These are phyloP conservation scores for Zosterops lateralis DNA, from an alignment of 2,113 vertebrate species.

Conservation along the genomic window DNA sequence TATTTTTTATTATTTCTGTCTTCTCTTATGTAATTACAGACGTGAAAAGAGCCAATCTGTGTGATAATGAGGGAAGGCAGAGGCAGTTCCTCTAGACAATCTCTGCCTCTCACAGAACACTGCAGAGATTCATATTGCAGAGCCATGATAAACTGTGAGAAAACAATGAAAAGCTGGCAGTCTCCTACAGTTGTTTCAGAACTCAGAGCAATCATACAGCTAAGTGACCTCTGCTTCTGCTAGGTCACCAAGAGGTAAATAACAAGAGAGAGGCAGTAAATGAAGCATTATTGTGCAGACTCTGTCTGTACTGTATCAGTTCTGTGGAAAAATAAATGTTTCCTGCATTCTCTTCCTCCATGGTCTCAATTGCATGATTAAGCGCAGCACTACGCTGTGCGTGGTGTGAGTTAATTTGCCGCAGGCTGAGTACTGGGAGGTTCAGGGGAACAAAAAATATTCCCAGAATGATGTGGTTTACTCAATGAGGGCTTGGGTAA, in stretches of 20 bases:
- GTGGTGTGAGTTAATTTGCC: background rate
- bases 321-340: constrained; percentile 64
- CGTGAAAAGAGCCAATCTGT: background rate
- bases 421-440: constrained; percentile 17
- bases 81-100: background rate
- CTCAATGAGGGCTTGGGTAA: background rate
- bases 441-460: constrained; percentile 23
- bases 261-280: constrained; percentile 56
- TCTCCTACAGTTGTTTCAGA: constrained; percentile 58
- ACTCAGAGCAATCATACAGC: constrained; percentile 49
- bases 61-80: background rate
- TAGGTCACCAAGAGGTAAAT: constrained; percentile 71
- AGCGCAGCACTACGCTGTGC: fast-evolving
- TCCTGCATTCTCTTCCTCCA: constrained; percentile 47
- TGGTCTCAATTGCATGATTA: background rate
- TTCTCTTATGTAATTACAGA: background rate
- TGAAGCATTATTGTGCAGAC: constrained; percentile 61
- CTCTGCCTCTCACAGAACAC: background rate
- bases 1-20: background rate
- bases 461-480: background rate
- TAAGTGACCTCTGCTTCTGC: constrained; percentile 68
- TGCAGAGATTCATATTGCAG: constrained; percentile 35
- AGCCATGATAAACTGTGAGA: constrained; percentile 50
- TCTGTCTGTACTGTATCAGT: constrained; percentile 56
- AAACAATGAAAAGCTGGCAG: constrained; percentile 68